A percentile compares a stretch with the other conserved stretches of the same genome.
phyloP scores from a whole-genome alignment of 1,140 invertebrate genomes.

The Zaprionus kolodkinae region DNA sequence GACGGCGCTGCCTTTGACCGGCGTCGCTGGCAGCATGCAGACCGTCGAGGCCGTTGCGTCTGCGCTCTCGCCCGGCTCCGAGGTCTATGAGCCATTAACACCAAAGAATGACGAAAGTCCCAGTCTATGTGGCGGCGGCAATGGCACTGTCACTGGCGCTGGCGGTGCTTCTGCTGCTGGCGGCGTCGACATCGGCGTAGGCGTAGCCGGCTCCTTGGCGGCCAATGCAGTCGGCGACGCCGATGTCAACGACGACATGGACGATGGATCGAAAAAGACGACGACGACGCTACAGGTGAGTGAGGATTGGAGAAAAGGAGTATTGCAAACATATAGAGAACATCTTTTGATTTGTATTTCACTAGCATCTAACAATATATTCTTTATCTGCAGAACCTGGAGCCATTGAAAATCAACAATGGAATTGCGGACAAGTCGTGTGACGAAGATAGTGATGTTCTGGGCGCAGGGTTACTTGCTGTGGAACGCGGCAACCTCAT shows the following conservation, averaged over 20 bases:
- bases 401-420: slow-evolving; percentile 58
- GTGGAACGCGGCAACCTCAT: slow-evolving; percentile 33
- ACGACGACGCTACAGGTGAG: slow-evolving; percentile 78
- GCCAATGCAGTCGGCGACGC: slow-evolving; percentile 58
- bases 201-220: slow-evolving; percentile 53
- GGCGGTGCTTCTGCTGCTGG: slow-evolving; percentile 12
- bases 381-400: slow-evolving; percentile 54
- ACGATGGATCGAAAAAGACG: slow-evolving; percentile 71
- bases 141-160: slow-evolving; percentile 22
- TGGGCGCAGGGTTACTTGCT: slow-evolving; percentile 48
- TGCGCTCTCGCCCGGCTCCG: slow-evolving; percentile 47
- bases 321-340: background rate
- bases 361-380: background rate
- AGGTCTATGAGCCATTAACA: slow-evolving; percentile 81
- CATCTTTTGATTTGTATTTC: background rate
- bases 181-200: slow-evolving; percentile 12
- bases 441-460: slow-evolving; percentile 61
- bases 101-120: slow-evolving; percentile 82
- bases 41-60: slow-evolving; percentile 32
- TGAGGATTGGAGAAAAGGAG: background rate
- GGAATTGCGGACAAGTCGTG: slow-evolving; percentile 65
- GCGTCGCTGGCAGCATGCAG: slow-evolving; percentile 41
- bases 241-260: slow-evolving; percentile 72
- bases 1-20: slow-evolving; percentile 39
- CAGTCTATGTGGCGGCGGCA: slow-evolving; percentile 69